Base-by-base conservation (phyloP, 2,888 invertebrate species). In the Drosophila neutralis region DNA sequence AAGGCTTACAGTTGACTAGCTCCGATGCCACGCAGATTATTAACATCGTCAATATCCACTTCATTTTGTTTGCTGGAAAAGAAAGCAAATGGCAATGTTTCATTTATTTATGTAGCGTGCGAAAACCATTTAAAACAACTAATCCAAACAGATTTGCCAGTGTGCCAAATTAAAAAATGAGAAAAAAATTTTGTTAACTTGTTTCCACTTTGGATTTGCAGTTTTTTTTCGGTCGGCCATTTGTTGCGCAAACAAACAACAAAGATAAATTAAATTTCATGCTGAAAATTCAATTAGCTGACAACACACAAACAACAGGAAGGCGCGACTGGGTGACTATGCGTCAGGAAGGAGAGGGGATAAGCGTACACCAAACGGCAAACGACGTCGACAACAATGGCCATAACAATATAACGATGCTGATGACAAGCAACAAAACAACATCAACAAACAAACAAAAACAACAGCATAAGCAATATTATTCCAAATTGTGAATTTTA, bases 281-380 rank as follows among this genome's bases (percentile, higher is more conserved):
- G 90, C 84, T 90, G 87, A 89, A 89, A 87, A 90, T 87, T 87
- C 90, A 87, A 87, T 87, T 87, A 87, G 90, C 90, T 87, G 90
- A 82, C 90, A 87, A 77, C 85, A 79, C 87, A 85, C 71, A 76
- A 73, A 66, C 69, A 77, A 66, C 69, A 69, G 48, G 66, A 64
- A 45, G 27, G 53, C 64, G 71, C 48, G 54, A 35, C 33, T 15
- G 54, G 52, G 64, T 36, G 21, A 31, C 15, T 54, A 54, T 60
- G 63, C 56, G 58, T 45, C 24, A 53, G 54, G 58, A 38, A 40
- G 71, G 62, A 51, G 62, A 66, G 53, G 52, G 68, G 60, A 76
- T 64, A 64, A 64, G 51, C 68, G 68, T 48, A 29, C 57, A 53
- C 68, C 73, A 56, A 56, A 56, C 56, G 58, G 69, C 77, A 76